Evolutionary conservation across 2,797 vertebrate species (phyloP).

Genomic region (Labeo calbasu): DNA sequence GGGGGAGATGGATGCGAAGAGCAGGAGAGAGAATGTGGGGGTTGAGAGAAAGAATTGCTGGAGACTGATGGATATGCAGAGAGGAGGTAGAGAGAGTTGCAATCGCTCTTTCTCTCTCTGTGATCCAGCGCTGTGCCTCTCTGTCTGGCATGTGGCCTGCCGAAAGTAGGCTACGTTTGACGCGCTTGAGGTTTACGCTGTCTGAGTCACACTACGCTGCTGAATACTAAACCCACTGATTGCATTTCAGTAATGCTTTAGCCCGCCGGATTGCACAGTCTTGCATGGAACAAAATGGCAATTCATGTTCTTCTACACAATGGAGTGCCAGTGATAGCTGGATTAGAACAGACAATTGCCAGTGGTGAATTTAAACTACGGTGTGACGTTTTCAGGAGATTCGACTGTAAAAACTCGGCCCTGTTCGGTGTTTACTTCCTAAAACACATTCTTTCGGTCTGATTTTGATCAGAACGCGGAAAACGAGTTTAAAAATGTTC

Average conservation of each 20-base stretch:
- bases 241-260: conserved; percentile 72
- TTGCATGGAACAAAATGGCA: conserved; percentile 72
- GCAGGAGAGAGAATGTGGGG: conserved; percentile 61
- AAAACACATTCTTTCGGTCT: conserved; percentile 40
- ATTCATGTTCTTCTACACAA: conserved; percentile 67
- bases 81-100: conserved; percentile 54
- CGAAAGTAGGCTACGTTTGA: conserved; percentile 81
- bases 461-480: conserved; percentile 21
- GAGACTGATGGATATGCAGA: conserved; percentile 58
- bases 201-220: conserved; percentile 79
- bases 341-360: conserved; percentile 59
- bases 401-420: conserved; percentile 46
- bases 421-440: conserved; percentile 46
- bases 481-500: conserved; percentile 14
- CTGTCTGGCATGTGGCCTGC: conserved; percentile 74
- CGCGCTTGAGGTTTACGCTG: conserved; percentile 71
- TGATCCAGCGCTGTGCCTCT: conserved; percentile 66
- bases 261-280: conserved; percentile 74
- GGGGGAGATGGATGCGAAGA: conserved; percentile 65
- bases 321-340: conserved; percentile 66
- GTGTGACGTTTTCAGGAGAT: conserved; percentile 55
- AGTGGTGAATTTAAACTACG: conserved; percentile 42
- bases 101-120: conserved; percentile 53
- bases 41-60: conserved; percentile 52
- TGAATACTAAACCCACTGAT: conserved; percentile 80